Conservation (phyloP, 2,797 vertebrate species). For the Chromis chromis region DNA sequence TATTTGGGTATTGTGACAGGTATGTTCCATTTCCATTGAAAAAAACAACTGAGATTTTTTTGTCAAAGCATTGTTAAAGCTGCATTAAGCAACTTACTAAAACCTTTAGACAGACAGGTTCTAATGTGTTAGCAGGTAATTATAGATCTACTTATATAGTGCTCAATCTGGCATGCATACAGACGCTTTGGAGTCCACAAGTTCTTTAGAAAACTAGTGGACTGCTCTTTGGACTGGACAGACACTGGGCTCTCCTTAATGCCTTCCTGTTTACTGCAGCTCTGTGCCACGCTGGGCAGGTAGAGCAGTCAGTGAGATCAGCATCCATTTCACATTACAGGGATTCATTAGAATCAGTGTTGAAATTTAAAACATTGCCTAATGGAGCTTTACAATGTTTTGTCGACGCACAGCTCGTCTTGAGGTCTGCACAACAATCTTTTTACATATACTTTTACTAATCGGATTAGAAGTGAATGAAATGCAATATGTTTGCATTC, state of each 20-base stretch:
- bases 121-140: not conserved
- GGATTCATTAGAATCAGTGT: not conserved
- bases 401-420: conserved; percentile 46
- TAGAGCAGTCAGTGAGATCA: conserved; percentile 3
- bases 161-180: too few relatives aligned
- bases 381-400: conserved; percentile 42
- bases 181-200: not conserved
- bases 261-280: conserved; percentile 1
- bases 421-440: conserved; percentile 21
- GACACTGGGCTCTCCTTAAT: not conserved
- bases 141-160: not conserved
- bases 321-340: not conserved
- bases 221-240: not conserved
- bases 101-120: not conserved
- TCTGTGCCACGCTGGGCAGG: not conserved
- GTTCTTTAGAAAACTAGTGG: not conserved
- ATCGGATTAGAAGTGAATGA: conserved; percentile 52
- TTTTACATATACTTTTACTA: conserved; percentile 31
- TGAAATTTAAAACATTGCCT: not conserved
- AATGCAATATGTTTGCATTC: conserved; percentile 54
- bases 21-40: not conserved
- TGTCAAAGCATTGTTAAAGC: conserved; percentile 32
- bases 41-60: too few relatives aligned
- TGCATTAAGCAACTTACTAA: conserved; percentile 7
- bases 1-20: not conserved